phyloP scores from a whole-genome alignment of 1,140 invertebrate species.

The Ostrea edulis region DNA sequence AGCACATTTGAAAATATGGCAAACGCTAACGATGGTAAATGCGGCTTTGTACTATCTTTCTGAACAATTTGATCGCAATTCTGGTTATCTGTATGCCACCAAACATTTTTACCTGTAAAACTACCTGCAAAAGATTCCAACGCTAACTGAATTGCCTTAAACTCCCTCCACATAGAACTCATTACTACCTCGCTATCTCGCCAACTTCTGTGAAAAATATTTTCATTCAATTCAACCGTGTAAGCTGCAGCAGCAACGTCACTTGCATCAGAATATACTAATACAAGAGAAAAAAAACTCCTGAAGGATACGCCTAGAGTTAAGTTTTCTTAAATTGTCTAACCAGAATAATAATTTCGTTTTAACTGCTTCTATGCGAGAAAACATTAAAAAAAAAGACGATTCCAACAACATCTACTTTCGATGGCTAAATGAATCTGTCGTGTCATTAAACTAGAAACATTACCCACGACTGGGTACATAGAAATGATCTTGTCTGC shows the following conservation, averaged over 20 bases:
- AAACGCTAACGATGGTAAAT: constrained; percentile 33
- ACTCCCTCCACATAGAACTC: constrained; percentile 44
- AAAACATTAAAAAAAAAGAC: background rate
- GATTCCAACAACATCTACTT: constrained; percentile 18
- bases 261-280: constrained; percentile 22
- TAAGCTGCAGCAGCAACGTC: constrained; percentile 42
- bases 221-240: constrained; percentile 34
- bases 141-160: constrained; percentile 40
- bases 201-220: constrained; percentile 47
- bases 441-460: constrained; percentile 25
- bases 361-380: background rate
- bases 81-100: constrained; percentile 12
- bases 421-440: constrained; percentile 34
- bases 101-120: background rate
- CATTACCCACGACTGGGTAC: constrained; percentile 27
- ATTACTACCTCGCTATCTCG: background rate
- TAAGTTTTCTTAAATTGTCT: background rate
- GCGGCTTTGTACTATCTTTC: constrained; percentile 23
- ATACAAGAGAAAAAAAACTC: background rate
- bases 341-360: constrained; percentile 10
- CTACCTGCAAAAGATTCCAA: constrained; percentile 12
- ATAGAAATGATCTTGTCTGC: constrained; percentile 36
- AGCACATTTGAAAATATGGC: background rate
- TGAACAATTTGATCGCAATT: constrained; percentile 38
- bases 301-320: background rate